Conservation (phyloP, 35 echinoderm and acorn worm species). For the Ophioderma brevispina region DNA sequence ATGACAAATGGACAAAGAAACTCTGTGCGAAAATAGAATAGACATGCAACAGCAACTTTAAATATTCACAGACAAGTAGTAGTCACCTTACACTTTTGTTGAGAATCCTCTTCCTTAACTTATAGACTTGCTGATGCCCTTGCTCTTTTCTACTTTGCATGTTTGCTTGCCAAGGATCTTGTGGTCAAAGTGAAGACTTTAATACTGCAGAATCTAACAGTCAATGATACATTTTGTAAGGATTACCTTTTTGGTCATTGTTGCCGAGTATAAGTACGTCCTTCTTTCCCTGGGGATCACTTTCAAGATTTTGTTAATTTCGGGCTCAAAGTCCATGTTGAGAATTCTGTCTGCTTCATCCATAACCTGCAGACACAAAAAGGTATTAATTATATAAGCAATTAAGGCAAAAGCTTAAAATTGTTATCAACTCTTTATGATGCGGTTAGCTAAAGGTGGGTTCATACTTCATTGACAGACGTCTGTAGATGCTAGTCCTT, state of each 20-base stretch:
- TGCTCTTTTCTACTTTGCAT: neutral
- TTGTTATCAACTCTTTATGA: neutral
- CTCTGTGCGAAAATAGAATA: no score
- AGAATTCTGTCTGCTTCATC: conserved; percentile 98
- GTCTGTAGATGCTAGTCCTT: neutral
- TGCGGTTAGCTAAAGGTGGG: neutral
- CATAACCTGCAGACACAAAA: conserved; percentile 77
- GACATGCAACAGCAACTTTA: no score
- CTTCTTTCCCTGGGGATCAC: conserved; percentile 92
- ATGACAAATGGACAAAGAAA: no score
- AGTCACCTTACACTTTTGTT: no score
- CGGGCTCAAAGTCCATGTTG: conserved; percentile 98
- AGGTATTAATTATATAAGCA: neutral
- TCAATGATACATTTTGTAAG: no score
- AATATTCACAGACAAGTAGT: no score
- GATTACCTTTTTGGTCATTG: conserved; percentile 99
- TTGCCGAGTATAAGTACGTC: conserved; percentile 94
- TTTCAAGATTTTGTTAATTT: conserved; percentile 95
- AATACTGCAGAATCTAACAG: no score
- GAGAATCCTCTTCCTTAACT: no score
- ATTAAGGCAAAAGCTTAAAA: neutral
- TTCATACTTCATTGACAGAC: no score
- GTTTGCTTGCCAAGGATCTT: neutral
- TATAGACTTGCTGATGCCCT: neutral
- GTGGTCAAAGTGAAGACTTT: neutral